phyloP scores from a whole-genome alignment of 2,888 invertebrate genomes.

The Patella ulyssiponensis region DNA sequence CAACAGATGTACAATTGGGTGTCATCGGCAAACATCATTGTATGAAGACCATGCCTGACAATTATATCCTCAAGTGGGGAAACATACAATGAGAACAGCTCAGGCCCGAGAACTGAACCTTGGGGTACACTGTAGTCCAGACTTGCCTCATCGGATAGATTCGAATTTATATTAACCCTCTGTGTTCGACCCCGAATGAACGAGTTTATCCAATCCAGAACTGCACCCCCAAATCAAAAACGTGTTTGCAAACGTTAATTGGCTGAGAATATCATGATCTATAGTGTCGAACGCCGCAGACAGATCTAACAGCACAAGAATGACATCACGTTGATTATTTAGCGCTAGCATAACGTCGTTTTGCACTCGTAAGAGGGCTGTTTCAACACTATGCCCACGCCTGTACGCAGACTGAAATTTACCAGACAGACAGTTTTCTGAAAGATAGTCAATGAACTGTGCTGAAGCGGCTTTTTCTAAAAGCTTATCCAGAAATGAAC shows the following conservation, averaged over 20 bases:
- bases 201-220: not conserved
- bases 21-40: no score
- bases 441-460: not conserved
- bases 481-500: not conserved
- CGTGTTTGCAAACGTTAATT: not conserved
- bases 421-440: not conserved
- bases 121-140: no score
- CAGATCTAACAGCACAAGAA: no score
- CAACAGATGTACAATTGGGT: no score
- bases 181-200: not conserved
- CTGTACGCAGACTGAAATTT: not conserved
- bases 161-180: not conserved
- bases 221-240: not conserved
- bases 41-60: no score
- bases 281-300: no score
- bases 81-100: no score
- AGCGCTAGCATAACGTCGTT: not conserved
- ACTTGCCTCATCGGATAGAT: no score
- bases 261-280: not conserved
- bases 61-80: no score
- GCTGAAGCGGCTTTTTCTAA: not conserved
- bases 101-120: no score
- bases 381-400: conserved; percentile 3
- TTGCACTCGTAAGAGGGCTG: not conserved
- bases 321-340: not conserved